A percentile compares a stretch with the other conserved stretches of the same genome.
Conservation (phyloP, 2,888 invertebrate genomes). For the Aspidapion aeneum region DNA sequence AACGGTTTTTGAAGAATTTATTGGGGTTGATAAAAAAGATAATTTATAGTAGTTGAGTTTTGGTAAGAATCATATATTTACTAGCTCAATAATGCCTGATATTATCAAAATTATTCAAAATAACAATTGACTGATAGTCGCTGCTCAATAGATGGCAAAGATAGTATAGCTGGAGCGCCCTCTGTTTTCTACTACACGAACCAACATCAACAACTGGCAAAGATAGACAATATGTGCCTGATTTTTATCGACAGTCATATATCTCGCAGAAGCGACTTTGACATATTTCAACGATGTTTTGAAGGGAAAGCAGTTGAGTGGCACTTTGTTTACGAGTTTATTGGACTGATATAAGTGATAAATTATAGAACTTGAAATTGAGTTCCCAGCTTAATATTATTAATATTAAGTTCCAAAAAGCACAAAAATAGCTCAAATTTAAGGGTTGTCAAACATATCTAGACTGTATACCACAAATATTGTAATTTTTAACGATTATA, state of each 20-base stretch:
- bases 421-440: too few species aligned
- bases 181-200: constrained; percentile 72
- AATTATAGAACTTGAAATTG: background rate
- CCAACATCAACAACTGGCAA: constrained; percentile 64
- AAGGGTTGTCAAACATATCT: too few species aligned
- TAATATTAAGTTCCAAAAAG: too few species aligned
- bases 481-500: too few species aligned
- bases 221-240: constrained; percentile 69
- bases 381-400: too few species aligned
- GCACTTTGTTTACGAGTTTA: constrained; percentile 63
- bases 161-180: constrained; percentile 73
- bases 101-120: too few species aligned
- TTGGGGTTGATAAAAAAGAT: too few species aligned
- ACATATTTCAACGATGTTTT: constrained; percentile 60
- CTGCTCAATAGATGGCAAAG: constrained; percentile 34
- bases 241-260: constrained; percentile 70
- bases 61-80: too few species aligned
- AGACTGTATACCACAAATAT: too few species aligned
- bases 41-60: background rate
- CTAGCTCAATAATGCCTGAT: too few species aligned
- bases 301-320: constrained; percentile 53
- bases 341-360: constrained; percentile 45
- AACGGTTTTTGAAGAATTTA: too few species aligned
- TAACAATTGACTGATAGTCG: background rate
- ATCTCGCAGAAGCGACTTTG: constrained; percentile 65